A percentile compares a stretch with the other conserved stretches of the same genome.
Evolutionary conservation across 2,113 vertebrate species (phyloP).

Genomic region (Danionella cerebrum): DNA sequence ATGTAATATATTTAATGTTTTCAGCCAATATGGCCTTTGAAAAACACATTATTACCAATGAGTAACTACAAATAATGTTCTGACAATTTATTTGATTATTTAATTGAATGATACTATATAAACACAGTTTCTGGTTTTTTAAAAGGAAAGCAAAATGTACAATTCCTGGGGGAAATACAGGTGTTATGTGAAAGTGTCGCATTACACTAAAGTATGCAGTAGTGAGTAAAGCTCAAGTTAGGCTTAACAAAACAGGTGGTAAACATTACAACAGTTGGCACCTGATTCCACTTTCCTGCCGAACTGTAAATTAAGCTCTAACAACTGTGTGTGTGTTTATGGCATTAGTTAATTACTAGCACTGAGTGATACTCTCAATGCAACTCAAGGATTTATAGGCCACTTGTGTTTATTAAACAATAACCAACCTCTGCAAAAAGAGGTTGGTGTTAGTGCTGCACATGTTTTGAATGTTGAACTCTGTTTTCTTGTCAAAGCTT

Average conservation of each 20-base stretch:
- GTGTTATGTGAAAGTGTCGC: background rate
- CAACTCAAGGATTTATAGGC: slow-evolving; percentile 29
- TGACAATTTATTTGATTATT: no score
- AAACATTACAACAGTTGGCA: slow-evolving; percentile 49
- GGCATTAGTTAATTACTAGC: slow-evolving; percentile 29
- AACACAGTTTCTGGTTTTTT: no score
- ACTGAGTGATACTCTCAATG: background rate
- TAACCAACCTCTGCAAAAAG: slow-evolving; percentile 3
- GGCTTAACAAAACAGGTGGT: slow-evolving; percentile 46
- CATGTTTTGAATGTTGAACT: slow-evolving; percentile 26
- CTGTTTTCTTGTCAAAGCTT: slow-evolving; percentile 26
- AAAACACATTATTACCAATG: no score
- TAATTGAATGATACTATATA: no score
- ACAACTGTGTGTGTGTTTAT: slow-evolving; percentile 37
- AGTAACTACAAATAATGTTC: no score
- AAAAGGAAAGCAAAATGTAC: no score
- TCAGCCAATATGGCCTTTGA: no score
- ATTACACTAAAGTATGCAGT: background rate
- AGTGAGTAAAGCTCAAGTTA: slow-evolving; percentile 5
- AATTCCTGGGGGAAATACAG: no score
- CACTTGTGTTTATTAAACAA: slow-evolving; percentile 34
- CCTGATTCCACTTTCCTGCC: slow-evolving; percentile 41
- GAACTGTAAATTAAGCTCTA: slow-evolving; percentile 41
- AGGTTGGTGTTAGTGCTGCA: slow-evolving; percentile 9
- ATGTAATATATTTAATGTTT: no score